Percentiles rank a stretch among this genome's conserved stretches.
These are phyloP conservation scores for Grus americana DNA, from an alignment of 2,113 vertebrate species.

Conservation along the genomic window DNA sequence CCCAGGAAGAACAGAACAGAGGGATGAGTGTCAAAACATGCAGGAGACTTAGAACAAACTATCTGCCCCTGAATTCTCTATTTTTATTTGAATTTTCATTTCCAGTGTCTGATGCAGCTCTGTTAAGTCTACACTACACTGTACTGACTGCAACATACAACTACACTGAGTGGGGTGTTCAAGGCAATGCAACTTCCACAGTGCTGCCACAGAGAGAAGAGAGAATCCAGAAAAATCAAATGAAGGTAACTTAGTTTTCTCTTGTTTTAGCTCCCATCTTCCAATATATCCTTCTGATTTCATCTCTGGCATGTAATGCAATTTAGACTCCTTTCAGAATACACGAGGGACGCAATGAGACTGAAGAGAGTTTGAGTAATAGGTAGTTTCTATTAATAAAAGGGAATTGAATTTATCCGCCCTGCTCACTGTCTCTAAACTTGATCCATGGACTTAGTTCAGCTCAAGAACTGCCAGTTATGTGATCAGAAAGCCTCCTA, in stretches of 20 bases:
- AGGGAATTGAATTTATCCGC: conserved; percentile 11
- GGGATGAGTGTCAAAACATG: background rate
- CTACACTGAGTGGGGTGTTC: background rate
- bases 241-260: background rate
- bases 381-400: conserved; percentile 48
- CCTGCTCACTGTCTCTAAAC: background rate
- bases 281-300: background rate
- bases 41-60: background rate
- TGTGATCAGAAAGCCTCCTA: background rate
- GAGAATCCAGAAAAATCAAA: background rate
- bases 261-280: background rate
- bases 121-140: background rate
- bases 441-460: background rate
- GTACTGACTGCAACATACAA: background rate
- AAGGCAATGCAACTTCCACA: background rate
- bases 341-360: background rate
- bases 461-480: background rate
- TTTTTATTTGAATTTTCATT: background rate
- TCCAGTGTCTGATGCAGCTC: background rate
- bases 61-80: background rate
- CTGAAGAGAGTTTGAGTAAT: background rate
- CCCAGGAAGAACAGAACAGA: background rate
- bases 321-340: background rate
- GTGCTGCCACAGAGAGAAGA: background rate
- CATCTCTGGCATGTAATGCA: background rate